These are phyloP conservation scores for Hormiphora californensis DNA, from an alignment of 37 sponge, comb jelly and placozoan genomes.

Conservation along the genomic window DNA sequence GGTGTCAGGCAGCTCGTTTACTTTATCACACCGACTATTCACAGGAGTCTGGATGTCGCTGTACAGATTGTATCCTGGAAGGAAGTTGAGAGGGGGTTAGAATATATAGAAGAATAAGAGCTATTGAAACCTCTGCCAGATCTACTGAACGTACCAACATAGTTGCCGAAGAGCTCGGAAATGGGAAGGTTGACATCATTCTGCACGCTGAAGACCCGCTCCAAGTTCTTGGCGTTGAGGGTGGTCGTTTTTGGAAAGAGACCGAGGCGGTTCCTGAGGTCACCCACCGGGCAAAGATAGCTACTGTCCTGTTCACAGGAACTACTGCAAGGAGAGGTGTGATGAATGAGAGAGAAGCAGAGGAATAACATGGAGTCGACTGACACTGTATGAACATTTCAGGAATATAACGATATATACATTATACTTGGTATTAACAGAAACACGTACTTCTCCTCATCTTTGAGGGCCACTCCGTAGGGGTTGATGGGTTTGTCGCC, in stretches of 20 bases:
- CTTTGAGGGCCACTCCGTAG: neutral
- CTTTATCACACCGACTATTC: neutral
- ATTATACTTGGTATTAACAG: too few species aligned
- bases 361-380: too few species aligned
- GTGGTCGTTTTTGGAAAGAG: neutral
- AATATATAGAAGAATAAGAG: neutral
- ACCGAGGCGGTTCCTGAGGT: neutral
- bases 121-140: neutral
- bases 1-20: constrained; percentile 8
- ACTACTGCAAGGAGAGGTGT: too few species aligned
- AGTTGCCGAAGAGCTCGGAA: neutral
- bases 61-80: neutral
- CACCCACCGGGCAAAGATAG: constrained; percentile 28
- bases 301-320: constrained; percentile 31
- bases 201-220: constrained; percentile 17
- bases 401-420: too few species aligned
- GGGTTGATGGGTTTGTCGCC: neutral
- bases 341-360: too few species aligned
- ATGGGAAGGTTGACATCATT: constrained; percentile 24
- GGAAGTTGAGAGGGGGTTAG: neutral
- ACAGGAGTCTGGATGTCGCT: neutral
- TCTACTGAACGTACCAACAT: neutral
- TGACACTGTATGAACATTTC: too few species aligned
- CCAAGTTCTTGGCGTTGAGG: neutral
- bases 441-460: too few species aligned